A percentile compares a stretch with the other conserved stretches of the same genome.
phyloP scores from a whole-genome alignment of 2,888 invertebrate genomes.

The Pandemis corylana region DNA sequence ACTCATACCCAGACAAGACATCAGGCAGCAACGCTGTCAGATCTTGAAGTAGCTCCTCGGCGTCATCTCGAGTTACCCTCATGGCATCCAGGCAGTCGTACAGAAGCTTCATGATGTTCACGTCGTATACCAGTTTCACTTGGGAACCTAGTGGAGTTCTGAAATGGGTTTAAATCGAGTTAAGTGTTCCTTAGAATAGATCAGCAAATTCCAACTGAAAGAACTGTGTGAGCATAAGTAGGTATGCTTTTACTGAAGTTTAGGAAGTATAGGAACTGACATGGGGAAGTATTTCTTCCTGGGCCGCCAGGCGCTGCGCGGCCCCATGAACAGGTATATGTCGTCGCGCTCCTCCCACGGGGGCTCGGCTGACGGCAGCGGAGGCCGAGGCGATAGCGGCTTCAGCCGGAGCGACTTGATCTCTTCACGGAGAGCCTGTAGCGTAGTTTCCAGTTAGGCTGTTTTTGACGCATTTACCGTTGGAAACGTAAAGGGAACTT shows the following conservation, averaged over 20 bases:
- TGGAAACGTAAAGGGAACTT: too few relatives aligned
- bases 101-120: slow-evolving; percentile 68
- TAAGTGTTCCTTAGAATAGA: too few relatives aligned
- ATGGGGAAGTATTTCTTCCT: slow-evolving; percentile 73
- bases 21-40: slow-evolving; percentile 62
- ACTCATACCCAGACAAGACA: slow-evolving; percentile 66
- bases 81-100: slow-evolving; percentile 73
- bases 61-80: slow-evolving; percentile 69
- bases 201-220: too few relatives aligned
- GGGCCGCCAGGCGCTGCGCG: slow-evolving; percentile 47
- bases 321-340: slow-evolving; percentile 60
- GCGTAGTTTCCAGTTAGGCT: neutral
- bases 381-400: slow-evolving; percentile 56
- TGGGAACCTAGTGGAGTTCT: slow-evolving; percentile 67
- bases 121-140: slow-evolving; percentile 55
- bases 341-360: slow-evolving; percentile 55
- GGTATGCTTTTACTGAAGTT: too few relatives aligned
- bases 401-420: slow-evolving; percentile 67
- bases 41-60: slow-evolving; percentile 62
- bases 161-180: neutral
- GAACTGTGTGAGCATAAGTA: too few relatives aligned
- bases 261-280: slow-evolving; percentile 51
- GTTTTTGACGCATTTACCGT: too few relatives aligned
- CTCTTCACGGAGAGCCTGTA: slow-evolving; percentile 69
- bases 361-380: slow-evolving; percentile 43